Evolutionary conservation across 2,113 vertebrate genomes (phyloP).

Genomic region (Labeo rohita): DNA sequence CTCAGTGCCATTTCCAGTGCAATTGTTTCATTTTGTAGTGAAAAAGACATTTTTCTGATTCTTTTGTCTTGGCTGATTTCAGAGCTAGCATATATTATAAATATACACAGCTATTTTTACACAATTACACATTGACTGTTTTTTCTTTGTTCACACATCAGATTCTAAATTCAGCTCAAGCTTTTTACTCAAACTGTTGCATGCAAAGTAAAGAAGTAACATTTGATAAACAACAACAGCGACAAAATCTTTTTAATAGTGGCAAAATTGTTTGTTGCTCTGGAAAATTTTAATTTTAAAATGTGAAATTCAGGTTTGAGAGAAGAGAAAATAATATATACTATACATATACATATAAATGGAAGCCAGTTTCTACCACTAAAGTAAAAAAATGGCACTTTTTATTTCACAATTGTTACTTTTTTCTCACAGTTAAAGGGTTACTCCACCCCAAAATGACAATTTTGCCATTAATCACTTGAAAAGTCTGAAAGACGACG

Average conservation of each 20-base stretch:
- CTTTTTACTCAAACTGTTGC: not conserved
- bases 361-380: no score
- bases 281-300: not conserved
- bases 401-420: no score
- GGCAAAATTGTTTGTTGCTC: not conserved
- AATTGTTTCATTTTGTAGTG: not conserved
- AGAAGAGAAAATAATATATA: not conserved
- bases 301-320: not conserved
- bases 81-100: not conserved
- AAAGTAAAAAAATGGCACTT: no score
- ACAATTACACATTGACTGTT: not conserved
- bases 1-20: not conserved
- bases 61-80: not conserved
- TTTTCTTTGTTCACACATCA: not conserved
- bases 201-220: not conserved
- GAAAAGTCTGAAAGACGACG: no score
- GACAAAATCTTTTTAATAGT: not conserved
- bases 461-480: no score
- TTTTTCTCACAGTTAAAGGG: no score
- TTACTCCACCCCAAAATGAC: no score
- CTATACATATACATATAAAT: no score
- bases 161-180: not conserved
- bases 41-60: not conserved
- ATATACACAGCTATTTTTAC: not conserved
- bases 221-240: no score